These are phyloP conservation scores for Catajapyx aquilonaris DNA, from an alignment of 1,140 invertebrate species.

Conservation along the genomic window DNA sequence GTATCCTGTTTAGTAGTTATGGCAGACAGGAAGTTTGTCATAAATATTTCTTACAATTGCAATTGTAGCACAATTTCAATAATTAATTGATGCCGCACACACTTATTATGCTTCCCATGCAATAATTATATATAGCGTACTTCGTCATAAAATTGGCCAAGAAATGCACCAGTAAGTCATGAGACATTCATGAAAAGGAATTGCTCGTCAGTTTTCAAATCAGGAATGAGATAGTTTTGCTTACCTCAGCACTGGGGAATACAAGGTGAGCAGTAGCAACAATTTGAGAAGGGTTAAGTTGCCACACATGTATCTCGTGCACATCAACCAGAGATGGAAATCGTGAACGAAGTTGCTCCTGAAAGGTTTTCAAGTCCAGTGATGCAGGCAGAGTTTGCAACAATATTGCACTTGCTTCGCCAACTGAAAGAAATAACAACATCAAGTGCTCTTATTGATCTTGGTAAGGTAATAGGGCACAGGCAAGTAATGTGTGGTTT, in stretches of 20 bases:
- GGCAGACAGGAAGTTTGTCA: too few species aligned
- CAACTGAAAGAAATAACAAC: slow-evolving; percentile 34
- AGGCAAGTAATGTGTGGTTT: too few species aligned
- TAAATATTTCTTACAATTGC: too few species aligned
- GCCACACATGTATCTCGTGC: slow-evolving; percentile 65
- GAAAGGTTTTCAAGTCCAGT: slow-evolving; percentile 35
- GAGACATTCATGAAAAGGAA: not conserved
- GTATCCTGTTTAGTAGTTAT: too few species aligned
- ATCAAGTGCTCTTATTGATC: too few species aligned
- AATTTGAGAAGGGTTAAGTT: slow-evolving; percentile 42
- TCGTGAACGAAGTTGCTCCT: slow-evolving; percentile 29
- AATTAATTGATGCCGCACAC: too few species aligned
- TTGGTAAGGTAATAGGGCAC: too few species aligned
- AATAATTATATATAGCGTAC: not conserved
- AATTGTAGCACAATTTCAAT: not conserved
- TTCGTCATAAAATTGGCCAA: not conserved
- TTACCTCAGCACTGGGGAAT: slow-evolving; percentile 36
- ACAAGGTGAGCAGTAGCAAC: slow-evolving; percentile 52
- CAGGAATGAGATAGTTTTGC: slow-evolving; percentile 10
- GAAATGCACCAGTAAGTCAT: not conserved
- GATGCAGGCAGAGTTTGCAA: slow-evolving; percentile 60
- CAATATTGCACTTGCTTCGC: slow-evolving; percentile 52
- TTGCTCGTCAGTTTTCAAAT: slow-evolving; percentile 10
- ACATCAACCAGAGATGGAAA: slow-evolving; percentile 61
- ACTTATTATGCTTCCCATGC: too few species aligned